Evolutionary conservation across 2,113 vertebrate genomes (phyloP), one percentile per base, ranked within the genome.

Genomic region (Callaeas wilsoni): DNA sequence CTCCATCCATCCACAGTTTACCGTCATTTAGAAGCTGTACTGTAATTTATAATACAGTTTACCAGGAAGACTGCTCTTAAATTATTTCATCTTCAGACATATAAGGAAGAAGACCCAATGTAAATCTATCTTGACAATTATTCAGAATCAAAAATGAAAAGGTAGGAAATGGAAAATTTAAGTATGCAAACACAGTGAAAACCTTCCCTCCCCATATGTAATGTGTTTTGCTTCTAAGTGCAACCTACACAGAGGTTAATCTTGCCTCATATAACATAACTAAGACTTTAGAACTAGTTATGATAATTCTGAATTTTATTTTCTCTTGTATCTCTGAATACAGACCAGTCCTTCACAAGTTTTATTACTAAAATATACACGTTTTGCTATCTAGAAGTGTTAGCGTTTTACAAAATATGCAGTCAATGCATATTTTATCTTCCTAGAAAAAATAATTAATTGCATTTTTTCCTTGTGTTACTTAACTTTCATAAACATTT

Each of bases 181-280:
- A 64, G 26, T 26, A 21, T 32, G 13, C 19, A 77, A 63, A 49
- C 68, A 42, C 1, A 2, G 7, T 47, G n/a, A 52, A 78, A 86
- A 41, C 8, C 27, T 19, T 14, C 9, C 2, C 8, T 7, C 4
- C 4, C 4, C 2, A 0, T 11, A 29, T 47, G 7, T 81, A n/a
- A 15, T 1, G 0, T 20, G 2, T 77, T 90, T 74, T 62, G 19
- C 10, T n/a, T 78, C 23, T 82, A 39, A 14, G 4, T 60, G 26
- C 14, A 69, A 26, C 13, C 44, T 71, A 27, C 6, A 13, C 9
- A 47, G 53, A 44, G 68, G 30, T 60, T 12, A 56, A 0, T n/a
- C 23, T 29, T 77, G 32, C 33, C 23, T 67, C 12, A 2, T 39
- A 19, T 87, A 78, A 29, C 12, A 3, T 57, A 55, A 57, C 29